Evolutionary conservation across 2,797 vertebrate genomes (phyloP).

Genomic region (Moxostoma hubbsi): DNA sequence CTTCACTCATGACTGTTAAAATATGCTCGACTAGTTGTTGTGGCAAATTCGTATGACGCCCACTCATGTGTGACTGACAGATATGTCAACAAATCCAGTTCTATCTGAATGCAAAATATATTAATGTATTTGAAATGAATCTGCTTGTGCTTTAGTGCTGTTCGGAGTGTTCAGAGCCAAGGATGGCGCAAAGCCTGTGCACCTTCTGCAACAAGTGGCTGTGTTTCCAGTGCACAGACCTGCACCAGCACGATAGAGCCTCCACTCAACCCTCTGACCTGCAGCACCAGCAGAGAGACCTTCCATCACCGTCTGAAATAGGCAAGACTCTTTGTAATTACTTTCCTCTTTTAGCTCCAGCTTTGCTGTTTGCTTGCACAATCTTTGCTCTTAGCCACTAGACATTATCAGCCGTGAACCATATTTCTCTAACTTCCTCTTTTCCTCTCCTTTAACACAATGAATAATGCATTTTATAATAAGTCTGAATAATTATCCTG

Average conservation of each 20-base stretch:
- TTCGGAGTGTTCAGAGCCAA: slow-evolving; percentile 77
- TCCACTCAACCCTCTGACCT: slow-evolving; percentile 66
- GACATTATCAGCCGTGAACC: slow-evolving; percentile 24
- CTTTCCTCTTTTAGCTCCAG: slow-evolving; percentile 29
- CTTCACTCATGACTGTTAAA: neutral
- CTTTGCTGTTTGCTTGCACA: slow-evolving; percentile 24
- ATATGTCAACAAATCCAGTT: slow-evolving; percentile 1
- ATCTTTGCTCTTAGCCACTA: slow-evolving; percentile 28
- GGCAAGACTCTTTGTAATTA: slow-evolving; percentile 46
- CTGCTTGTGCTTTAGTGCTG: slow-evolving; percentile 70
- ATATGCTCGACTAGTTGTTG: neutral
- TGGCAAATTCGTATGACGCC: neutral
- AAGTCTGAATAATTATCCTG: slow-evolving; percentile 66
- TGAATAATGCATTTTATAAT: slow-evolving; percentile 72
- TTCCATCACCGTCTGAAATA: slow-evolving; percentile 66
- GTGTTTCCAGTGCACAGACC: slow-evolving; percentile 82
- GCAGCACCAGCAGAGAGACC: slow-evolving; percentile 71
- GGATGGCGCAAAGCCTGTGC: slow-evolving; percentile 80
- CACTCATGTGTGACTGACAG: slow-evolving; percentile 6
- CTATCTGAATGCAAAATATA: neutral
- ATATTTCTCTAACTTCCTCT: slow-evolving; percentile 15
- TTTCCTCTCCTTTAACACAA: slow-evolving; percentile 30
- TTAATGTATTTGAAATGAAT: neutral
- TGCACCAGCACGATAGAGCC: slow-evolving; percentile 77
- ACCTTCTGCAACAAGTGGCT: slow-evolving; percentile 85